Base-by-base conservation (phyloP, 1,140 invertebrate genomes). In the Mamestra configurata region DNA sequence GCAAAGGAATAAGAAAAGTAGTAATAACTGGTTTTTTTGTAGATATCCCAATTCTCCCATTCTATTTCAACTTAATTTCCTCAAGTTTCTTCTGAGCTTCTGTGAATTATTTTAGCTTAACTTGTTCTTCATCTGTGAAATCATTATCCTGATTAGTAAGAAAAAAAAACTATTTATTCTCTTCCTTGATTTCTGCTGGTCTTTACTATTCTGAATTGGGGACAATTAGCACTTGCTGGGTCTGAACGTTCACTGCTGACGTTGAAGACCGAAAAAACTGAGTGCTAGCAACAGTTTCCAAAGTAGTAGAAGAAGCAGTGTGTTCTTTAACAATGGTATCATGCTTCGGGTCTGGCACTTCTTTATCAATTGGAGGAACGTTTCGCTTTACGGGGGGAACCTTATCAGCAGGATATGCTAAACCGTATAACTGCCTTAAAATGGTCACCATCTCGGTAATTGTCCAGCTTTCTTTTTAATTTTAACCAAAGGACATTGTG, bases 381-480 rank as follows among this genome's bases (percentile, higher is more conserved):
- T 43, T 61, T 37, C 89, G 83, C 18, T 84, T 72, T 53, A 92
- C 84, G 40, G 90, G 90, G 20, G 92, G 90, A 15, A 61, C 77
- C 80, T 84, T 86, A 73, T 85, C 61, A 18, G 35, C 35, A 68
- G 85, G 82, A 86, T 92, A 92, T n/a, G 37, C 46, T 35, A 89
- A 82, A n/a, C 77, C 78, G 79, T 82, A 88, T 51, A 61, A 13
- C 8, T 79, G 71, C 51, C 86, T 76, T 72, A 92, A 79, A 55
- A 24, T 61, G 40, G 81, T 73, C 78, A 76, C 90, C 92, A 46
- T 83, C 86, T 37, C 97, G 96, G 90, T 96, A 98, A 55, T 96
- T 96, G 0, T 97, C 95, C 2, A 97, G 83, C 97, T 98, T 98
- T 57, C 92, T 93, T 83, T n/a, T 94, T 89, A 15, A 99, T 98